phyloP scores from a whole-genome alignment of 92 coral and sea anemone genomes.

The Heteractis magnifica region DNA sequence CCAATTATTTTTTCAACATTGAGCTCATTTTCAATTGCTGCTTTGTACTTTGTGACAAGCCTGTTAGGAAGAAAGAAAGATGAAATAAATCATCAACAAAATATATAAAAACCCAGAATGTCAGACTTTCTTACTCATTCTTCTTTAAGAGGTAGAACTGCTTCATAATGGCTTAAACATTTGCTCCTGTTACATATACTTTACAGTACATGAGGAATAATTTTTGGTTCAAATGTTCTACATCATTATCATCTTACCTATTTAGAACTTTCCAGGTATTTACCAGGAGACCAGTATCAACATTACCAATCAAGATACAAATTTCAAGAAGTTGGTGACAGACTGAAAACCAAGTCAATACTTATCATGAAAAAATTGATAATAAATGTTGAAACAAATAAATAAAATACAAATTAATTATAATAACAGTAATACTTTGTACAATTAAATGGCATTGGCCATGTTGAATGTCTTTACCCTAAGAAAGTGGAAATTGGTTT shows the following conservation, averaged over 20 bases:
- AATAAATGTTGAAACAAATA: too few relatives aligned
- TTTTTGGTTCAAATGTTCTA: too few relatives aligned
- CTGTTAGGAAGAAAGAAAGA: slow-evolving; percentile 26
- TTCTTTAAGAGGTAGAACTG: too few relatives aligned
- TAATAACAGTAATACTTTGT: too few relatives aligned
- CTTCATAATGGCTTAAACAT: background rate
- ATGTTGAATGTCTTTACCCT: too few relatives aligned
- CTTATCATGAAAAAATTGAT: background rate
- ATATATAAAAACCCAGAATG: too few relatives aligned
- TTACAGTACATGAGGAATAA: background rate
- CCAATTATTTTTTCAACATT: slow-evolving; percentile 58
- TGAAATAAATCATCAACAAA: too few relatives aligned
- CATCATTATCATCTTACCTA: slow-evolving; percentile 34
- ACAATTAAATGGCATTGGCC: too few relatives aligned
- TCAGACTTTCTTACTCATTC: too few relatives aligned
- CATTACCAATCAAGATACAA: slow-evolving; percentile 72
- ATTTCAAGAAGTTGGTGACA: slow-evolving; percentile 85
- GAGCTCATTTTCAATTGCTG: slow-evolving; percentile 63
- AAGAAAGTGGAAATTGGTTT: too few relatives aligned
- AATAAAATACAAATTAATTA: too few relatives aligned
- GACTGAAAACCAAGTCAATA: slow-evolving; percentile 40
- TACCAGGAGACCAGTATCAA: slow-evolving; percentile 82
- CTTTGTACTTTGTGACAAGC: slow-evolving; percentile 82
- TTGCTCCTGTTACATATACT: background rate
- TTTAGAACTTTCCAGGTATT: slow-evolving; percentile 83